Base-by-base conservation (phyloP, 2,888 invertebrate genomes). In the Ephialtes manifestator region DNA sequence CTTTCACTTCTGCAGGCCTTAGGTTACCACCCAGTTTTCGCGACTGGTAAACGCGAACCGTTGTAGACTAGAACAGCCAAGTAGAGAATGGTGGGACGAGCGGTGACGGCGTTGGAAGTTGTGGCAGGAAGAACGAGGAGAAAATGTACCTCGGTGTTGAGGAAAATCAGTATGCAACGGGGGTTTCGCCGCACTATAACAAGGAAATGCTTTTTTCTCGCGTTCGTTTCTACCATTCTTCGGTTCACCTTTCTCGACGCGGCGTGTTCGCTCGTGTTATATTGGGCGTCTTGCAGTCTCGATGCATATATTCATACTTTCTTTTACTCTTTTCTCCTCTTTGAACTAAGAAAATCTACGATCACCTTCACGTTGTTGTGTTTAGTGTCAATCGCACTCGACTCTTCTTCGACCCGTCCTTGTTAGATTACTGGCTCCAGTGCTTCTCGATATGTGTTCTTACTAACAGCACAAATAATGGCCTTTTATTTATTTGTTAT, bases 91-190 rank as follows among this genome's bases (percentile, higher is more conserved):
- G 71, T 31, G 2, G 13, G 46, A 67, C 65, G 35, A 58, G 46
- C 39, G 71, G 20, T 58, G 76, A 81, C 39, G 43, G 18, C 13
- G 55, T 28, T 74, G 71, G 67, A 82, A 79, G 65, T 80, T 67
- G 63, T 18, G 77, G 76, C 58, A 81, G 74, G 72, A 53, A 63
- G 77, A 87, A 84, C 81, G 71, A 80, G 81, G 82, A 84, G 85
- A 87, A 86, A 86, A 83, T 88, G 84, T 81, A 81, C 84, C 70
- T 78, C 39, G 53, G 35, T 63, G 81, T 85, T 67, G 78, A 20
- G 81, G 72, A 77, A 86, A 89, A 91, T 93, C 91, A 92, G 91
- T 92, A 92, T 92, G 92, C 92, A 90, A 89, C 89, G 80, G 85
- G 81, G 87, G 88, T 90, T 55, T 87, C 87, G 72, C 84, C 60